Conservation (phyloP, 2,888 invertebrate species). For the Drosophila kokeensis region DNA sequence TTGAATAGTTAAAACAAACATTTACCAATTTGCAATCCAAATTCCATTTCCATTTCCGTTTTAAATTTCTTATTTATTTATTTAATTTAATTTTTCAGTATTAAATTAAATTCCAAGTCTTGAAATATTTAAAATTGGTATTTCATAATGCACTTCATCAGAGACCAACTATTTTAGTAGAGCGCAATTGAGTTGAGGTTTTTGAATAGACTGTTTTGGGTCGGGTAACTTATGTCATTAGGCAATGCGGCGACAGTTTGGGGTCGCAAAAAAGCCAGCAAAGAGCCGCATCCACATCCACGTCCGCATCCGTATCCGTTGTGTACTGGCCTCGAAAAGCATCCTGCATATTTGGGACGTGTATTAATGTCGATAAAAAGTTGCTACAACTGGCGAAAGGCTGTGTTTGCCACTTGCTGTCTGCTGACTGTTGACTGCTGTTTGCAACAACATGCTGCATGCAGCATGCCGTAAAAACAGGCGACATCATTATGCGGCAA, state of each 20-base stretch:
- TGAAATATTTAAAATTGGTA: neutral
- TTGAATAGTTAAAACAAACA: neutral
- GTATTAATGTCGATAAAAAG: slow-evolving; percentile 73
- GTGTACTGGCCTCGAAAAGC: slow-evolving; percentile 39
- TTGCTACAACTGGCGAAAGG: slow-evolving; percentile 53
- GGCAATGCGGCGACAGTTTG: slow-evolving; percentile 37
- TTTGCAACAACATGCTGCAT: slow-evolving; percentile 31
- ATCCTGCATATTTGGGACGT: slow-evolving; percentile 59
- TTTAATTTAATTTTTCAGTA: neutral
- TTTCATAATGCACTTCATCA: neutral
- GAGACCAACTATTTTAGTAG: slow-evolving; percentile 1
- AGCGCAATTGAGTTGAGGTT: slow-evolving; percentile 14
- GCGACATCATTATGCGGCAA: slow-evolving; percentile 80
- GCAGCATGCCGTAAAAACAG: slow-evolving; percentile 62
- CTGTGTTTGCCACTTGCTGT: slow-evolving; percentile 12
- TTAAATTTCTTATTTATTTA: no score
- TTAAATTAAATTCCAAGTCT: rapidly evolving
- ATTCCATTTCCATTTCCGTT: neutral
- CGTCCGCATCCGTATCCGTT: slow-evolving; percentile 39
- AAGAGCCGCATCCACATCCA: slow-evolving; percentile 24
- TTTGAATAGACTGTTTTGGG: slow-evolving; percentile 26
- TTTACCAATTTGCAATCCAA: neutral
- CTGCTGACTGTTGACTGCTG: slow-evolving; percentile 6
- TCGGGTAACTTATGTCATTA: slow-evolving; percentile 45
- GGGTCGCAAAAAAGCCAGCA: slow-evolving; percentile 31